Conservation (phyloP, 2,888 invertebrate genomes). For the Campoletis raptor region DNA sequence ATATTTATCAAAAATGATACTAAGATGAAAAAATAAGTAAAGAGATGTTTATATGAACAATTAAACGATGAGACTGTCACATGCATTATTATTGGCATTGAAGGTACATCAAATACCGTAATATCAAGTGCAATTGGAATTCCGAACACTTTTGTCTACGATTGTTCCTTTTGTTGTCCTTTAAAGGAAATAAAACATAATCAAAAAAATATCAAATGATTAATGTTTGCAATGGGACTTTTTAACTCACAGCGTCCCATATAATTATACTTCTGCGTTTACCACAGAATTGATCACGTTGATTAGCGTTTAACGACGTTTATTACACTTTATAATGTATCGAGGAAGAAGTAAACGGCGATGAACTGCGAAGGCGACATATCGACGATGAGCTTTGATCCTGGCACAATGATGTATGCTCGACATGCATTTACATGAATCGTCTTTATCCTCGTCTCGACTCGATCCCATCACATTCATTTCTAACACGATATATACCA, state of each 20-base stretch:
- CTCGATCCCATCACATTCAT: slow-evolving; percentile 24
- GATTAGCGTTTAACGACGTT: slow-evolving; percentile 57
- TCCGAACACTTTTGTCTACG: too few relatives aligned
- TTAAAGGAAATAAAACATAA: background rate
- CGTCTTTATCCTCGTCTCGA: slow-evolving; percentile 51
- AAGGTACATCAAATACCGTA: too few relatives aligned
- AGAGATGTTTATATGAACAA: too few relatives aligned
- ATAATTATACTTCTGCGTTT: slow-evolving; percentile 3
- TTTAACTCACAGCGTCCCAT: background rate
- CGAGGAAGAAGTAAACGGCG: slow-evolving; percentile 40
- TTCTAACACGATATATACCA: slow-evolving; percentile 48
- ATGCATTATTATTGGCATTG: too few relatives aligned
- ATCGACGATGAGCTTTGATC: slow-evolving; percentile 48
- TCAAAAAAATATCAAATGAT: background rate
- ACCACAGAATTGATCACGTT: slow-evolving; percentile 60
- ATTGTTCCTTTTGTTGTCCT: too few relatives aligned
- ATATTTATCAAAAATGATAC: background rate
- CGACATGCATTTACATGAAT: slow-evolving; percentile 67
- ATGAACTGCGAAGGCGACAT: slow-evolving; percentile 38
- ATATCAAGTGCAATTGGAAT: too few relatives aligned
- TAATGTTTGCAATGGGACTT: background rate
- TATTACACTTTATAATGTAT: slow-evolving; percentile 67
- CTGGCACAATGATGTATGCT: slow-evolving; percentile 59
- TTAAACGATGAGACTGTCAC: too few relatives aligned
- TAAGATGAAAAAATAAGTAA: background rate